Percentiles rank a stretch among this genome's conserved stretches.
Evolutionary conservation across 2,888 invertebrate species (phyloP).

Genomic region (Hydroisotoma schaefferi): DNA sequence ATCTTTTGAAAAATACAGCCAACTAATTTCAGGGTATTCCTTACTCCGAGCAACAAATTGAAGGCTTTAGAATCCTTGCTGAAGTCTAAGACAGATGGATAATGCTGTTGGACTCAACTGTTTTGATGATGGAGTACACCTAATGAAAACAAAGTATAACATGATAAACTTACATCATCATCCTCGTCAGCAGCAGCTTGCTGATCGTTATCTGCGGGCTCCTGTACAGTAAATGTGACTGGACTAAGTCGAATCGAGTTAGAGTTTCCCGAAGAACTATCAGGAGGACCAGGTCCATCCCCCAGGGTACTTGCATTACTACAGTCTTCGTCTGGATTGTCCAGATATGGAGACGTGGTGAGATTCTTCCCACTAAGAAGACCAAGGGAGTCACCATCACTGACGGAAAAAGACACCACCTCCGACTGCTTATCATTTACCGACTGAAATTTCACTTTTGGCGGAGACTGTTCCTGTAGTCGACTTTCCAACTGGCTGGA

Average conservation of each 20-base stretch:
- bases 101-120: not conserved
- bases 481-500: not conserved
- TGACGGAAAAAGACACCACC: not conserved
- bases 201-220: slow-evolving; percentile 44
- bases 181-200: slow-evolving; percentile 22
- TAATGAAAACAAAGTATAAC: not conserved
- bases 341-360: slow-evolving; percentile 8
- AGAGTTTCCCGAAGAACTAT: slow-evolving; percentile 38
- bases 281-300: slow-evolving; percentile 43
- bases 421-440: slow-evolving; percentile 8
- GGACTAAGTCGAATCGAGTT: slow-evolving; percentile 44
- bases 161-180: slow-evolving; percentile 28
- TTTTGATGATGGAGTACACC: not conserved
- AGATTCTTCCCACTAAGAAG: slow-evolving; percentile 37
- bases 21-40: too few species aligned
- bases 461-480: slow-evolving; percentile 24
- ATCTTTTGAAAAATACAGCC: too few species aligned
- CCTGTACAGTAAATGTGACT: slow-evolving; percentile 48
- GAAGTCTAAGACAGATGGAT: not conserved
- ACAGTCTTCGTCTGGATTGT: slow-evolving; percentile 44
- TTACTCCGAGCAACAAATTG: too few species aligned
- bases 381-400: slow-evolving; percentile 35
- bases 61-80: too few species aligned
- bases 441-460: slow-evolving; percentile 31
- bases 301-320: slow-evolving; percentile 48